Evolutionary conservation across 92 coral and sea anemone genomes (phyloP).

Genomic region (Diadumene lineata): DNA sequence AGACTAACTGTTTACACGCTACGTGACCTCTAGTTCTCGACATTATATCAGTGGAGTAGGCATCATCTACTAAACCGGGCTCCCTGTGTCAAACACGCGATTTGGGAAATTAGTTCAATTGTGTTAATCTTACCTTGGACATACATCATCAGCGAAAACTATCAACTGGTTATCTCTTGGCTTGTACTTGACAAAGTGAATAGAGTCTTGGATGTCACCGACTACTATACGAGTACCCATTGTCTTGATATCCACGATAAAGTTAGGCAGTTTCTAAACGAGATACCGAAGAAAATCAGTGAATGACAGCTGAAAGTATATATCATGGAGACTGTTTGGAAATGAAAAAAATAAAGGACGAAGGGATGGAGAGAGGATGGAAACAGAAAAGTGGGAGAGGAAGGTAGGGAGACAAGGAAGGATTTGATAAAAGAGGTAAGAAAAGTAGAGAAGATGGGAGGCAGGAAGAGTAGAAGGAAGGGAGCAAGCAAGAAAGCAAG

Average conservation of each 20-base stretch:
- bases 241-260: conserved; percentile 73
- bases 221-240: conserved; percentile 91
- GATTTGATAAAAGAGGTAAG: no score
- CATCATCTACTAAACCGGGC: no score
- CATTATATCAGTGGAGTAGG: no score
- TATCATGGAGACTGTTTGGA: background rate
- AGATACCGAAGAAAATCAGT: background rate
- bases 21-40: no score
- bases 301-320: no score
- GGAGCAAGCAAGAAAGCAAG: background rate
- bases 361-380: no score
- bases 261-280: conserved; percentile 90
- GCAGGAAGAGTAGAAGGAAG: background rate
- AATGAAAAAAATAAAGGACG: background rate
- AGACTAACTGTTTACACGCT: no score
- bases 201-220: conserved; percentile 91
- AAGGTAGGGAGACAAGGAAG: no score
- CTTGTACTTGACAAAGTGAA: conserved; percentile 92
- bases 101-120: no score
- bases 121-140: conserved; percentile 67
- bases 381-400: no score
- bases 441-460: no score
- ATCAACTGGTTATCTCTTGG: conserved; percentile 93
- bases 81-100: no score
- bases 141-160: conserved; percentile 96